These are phyloP conservation scores for Escarpia spicata DNA, from an alignment of 2,888 invertebrate genomes.

Conservation along the genomic window DNA sequence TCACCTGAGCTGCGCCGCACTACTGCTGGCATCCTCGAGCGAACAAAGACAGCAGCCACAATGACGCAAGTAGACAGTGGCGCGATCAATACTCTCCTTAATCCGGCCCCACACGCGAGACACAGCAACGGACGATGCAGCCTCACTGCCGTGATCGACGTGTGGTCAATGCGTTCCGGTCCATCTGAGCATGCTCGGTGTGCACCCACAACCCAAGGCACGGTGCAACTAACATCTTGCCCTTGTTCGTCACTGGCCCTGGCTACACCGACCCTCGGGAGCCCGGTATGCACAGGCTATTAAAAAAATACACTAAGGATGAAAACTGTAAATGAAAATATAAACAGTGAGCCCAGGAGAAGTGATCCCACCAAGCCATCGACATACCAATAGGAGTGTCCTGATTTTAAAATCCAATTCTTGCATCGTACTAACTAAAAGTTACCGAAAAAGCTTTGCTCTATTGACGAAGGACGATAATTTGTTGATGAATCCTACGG, in stretches of 20 bases:
- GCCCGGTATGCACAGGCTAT: not conserved
- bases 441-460: too few species aligned
- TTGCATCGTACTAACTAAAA: too few species aligned
- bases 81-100: not conserved
- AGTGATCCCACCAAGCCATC: too few species aligned
- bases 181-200: not conserved
- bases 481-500: too few species aligned
- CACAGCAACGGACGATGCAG: too few species aligned
- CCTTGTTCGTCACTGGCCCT: not conserved
- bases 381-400: too few species aligned
- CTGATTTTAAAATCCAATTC: too few species aligned
- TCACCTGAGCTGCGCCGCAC: not conserved
- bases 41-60: conserved; percentile 7
- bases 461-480: too few species aligned
- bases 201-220: not conserved
- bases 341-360: too few species aligned
- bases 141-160: not conserved
- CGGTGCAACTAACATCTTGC: not conserved
- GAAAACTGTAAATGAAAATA: too few species aligned
- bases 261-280: not conserved
- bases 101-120: not conserved
- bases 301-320: too few species aligned
- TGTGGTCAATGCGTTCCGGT: not conserved
- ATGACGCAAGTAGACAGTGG: not conserved
- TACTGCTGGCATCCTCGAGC: not conserved